Base-by-base conservation (phyloP, 2,113 vertebrate genomes). In the Campylomormyrus numenius region DNA sequence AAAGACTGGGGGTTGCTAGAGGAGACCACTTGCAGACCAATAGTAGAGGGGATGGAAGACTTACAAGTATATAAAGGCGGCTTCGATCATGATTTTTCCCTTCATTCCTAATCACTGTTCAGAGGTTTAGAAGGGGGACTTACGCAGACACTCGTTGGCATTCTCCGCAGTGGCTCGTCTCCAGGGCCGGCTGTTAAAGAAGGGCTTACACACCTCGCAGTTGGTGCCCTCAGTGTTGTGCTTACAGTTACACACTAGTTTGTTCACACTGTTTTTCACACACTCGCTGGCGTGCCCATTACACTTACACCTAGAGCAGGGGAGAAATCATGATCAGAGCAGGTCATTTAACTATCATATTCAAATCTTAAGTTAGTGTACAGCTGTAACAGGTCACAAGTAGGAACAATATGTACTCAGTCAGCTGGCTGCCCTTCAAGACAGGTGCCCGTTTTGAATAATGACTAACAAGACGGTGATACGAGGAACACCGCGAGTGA, bases 101-200 rank as follows among this genome's bases (percentile, higher is more conserved):
- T 62, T 62, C 24, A 62, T n/a, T 62, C 9, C 11, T 31, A 27
- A 70, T 70, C 62, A 24, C 53, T 21, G 1, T 2, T 19, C 53
- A 31, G 8, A 70, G 10, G 2, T 31, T 70, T 4, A 1, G n/a
- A 70, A 9, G n/a, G 88, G 15, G 80, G 3, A 95, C 98, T 83
- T 92, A 99, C 98, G 91, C 93, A 97, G 95, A 93, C 98, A 99
- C 89, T 99, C 98, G 3, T 96, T 97, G 95, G 98, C 80, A 0
- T 95, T 97, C 19, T 98, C 97, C 0, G 97, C 95, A 0, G 97
- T 98, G 0, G 98, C 98, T 88, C 98, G 96, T 90, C 96, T 96
- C 98, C 98, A 99, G 0, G 98, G 98, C 3, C 97, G 98, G 94
- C 99, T 97, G 0, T 99, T 99, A 95, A 96, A 99, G 95, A 99